Percentiles rank a stretch among this genome's conserved stretches.
Evolutionary conservation across 2,888 invertebrate genomes (phyloP).

Genomic region (Brachyptera putata): DNA sequence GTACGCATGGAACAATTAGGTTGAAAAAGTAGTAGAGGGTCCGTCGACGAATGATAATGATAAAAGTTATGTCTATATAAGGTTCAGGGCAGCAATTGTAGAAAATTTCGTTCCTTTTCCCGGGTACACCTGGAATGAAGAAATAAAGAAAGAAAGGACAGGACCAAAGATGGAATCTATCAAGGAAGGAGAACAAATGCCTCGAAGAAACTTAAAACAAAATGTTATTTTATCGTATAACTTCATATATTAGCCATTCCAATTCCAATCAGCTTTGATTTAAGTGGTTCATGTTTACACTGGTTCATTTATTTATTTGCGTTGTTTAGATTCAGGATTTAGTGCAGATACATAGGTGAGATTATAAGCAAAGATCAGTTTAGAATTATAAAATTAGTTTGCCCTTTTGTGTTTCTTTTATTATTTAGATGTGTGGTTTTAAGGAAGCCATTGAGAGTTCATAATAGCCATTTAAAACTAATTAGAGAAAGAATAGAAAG

Average conservation of each 20-base stretch:
- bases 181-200: slow-evolving; percentile 32
- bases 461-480: slow-evolving; percentile 30
- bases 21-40: slow-evolving; percentile 99
- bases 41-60: slow-evolving; percentile 91
- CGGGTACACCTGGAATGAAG: slow-evolving; percentile 74
- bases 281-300: slow-evolving; percentile 33
- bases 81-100: slow-evolving; percentile 98
- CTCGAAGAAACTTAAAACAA: slow-evolving; percentile 33
- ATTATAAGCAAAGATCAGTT: slow-evolving; percentile 5
- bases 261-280: slow-evolving; percentile 34
- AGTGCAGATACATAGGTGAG: too few relatives aligned
- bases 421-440: slow-evolving; percentile 35
- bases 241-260: slow-evolving; percentile 35
- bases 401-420: slow-evolving; percentile 9
- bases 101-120: slow-evolving; percentile 87
- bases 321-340: slow-evolving; percentile 28
- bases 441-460: slow-evolving; percentile 35
- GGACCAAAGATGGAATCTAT: slow-evolving; percentile 32
- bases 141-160: slow-evolving; percentile 39
- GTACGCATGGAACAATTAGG: slow-evolving; percentile 97
- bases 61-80: slow-evolving; percentile 96
- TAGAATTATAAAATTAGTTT: neutral
- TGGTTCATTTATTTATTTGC: slow-evolving; percentile 32
- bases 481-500: slow-evolving; percentile 33
- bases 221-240: slow-evolving; percentile 33